Base-by-base conservation (phyloP, 2,888 invertebrate genomes). In the Hirtodrosophila confusa region DNA sequence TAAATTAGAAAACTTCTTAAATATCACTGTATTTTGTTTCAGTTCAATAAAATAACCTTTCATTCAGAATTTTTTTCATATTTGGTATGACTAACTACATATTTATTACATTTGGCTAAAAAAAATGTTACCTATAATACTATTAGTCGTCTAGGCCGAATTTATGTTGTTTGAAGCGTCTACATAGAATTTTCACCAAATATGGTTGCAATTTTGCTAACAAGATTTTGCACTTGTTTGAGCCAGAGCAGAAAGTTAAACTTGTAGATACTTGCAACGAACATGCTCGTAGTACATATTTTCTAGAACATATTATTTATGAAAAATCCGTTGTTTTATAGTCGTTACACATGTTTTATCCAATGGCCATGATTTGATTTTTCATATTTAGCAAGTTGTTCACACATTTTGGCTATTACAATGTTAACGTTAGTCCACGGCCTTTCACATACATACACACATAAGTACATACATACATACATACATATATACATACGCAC, bases 171-270 rank as follows among this genome's bases (percentile, higher is more conserved):
- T 47, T 36, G 8, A 53, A 65, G 51, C 61, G 58, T 76, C 36
- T 33, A 41, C 45, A 39, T 35, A 54, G 63, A 79, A 86, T 89
- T 89, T 89, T 86, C 55, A 70, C 90, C 90, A 73, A 88, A 88
- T 89, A 89, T 88, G 89, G 89, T 69, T 71, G 67, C 53, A 73
- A 82, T 86, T 89, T 87, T 89, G 71, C 67, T 72, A 89, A 86
- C 89, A 75, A 86, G 86, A 84, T 86, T 76, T 76, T 61, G 74
- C 78, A 83, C 71, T 79, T 79, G 77, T 68, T 64, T 35, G 31
- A 55, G 45, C 51, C 35, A 23, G 33, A 51, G 45, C 37, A 33
- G 12, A 36, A 57, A 62, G 39, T 37, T 35, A 49, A 56, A 48
- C 53, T 49, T 56, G 50, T 17, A 17, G 17, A 27, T 27, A 27